Conservation (phyloP, 2,888 invertebrate species). For the Harpalus rufipes region DNA sequence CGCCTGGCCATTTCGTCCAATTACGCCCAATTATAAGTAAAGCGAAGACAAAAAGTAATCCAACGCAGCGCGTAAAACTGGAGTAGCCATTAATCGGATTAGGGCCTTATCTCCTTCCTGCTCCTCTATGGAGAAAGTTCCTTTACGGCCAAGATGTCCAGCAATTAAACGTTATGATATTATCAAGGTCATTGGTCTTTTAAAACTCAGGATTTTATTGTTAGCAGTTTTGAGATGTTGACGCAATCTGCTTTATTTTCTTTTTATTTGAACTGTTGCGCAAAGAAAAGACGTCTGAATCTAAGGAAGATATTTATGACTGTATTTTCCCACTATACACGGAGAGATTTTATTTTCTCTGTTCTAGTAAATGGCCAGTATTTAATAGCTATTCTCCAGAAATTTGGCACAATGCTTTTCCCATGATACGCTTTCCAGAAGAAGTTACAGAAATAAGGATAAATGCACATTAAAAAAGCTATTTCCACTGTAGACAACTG, state of each 20-base stretch:
- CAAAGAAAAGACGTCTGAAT: no score
- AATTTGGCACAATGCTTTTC: no score
- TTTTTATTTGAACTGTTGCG: not conserved
- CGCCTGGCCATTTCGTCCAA: slow-evolving; percentile 59
- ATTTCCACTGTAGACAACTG: no score
- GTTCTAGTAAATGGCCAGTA: no score
- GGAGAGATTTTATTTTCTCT: no score
- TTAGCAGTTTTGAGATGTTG: slow-evolving; percentile 33
- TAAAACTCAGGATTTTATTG: slow-evolving; percentile 52
- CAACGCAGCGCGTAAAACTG: slow-evolving; percentile 52
- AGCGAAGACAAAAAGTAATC: slow-evolving; percentile 63
- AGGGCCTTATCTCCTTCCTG: slow-evolving; percentile 22
- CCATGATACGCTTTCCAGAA: no score
- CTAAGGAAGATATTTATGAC: no score
- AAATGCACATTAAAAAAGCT: no score
- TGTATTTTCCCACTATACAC: no score
- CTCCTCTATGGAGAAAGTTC: slow-evolving; percentile 49
- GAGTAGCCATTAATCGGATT: slow-evolving; percentile 62
- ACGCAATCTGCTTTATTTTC: slow-evolving; percentile 43
- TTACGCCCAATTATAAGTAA: slow-evolving; percentile 64
- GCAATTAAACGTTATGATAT: slow-evolving; percentile 59
- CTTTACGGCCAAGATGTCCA: slow-evolving; percentile 42
- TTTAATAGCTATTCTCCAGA: no score
- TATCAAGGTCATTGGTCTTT: slow-evolving; percentile 45
- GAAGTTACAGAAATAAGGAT: no score